phyloP scores from a whole-genome alignment of 2,888 invertebrate genomes.

The Boloria euphrosyne region DNA sequence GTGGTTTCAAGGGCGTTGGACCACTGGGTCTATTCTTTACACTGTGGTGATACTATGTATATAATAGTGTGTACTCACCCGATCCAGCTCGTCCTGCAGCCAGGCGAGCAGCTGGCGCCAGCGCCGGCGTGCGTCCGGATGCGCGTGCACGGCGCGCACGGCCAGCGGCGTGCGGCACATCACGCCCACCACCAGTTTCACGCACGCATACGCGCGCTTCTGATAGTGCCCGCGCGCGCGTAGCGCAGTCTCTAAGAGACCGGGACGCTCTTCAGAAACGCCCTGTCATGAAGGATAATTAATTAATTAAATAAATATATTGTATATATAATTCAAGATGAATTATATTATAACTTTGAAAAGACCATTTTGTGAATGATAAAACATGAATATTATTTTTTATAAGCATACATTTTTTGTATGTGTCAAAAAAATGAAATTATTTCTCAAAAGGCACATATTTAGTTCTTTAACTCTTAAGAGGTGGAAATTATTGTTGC shows the following conservation, averaged over 20 bases:
- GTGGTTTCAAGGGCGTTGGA: too few relatives aligned
- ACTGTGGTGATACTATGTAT: too few relatives aligned
- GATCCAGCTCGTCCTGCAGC: slow-evolving; percentile 97
- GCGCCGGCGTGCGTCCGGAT: slow-evolving; percentile 90
- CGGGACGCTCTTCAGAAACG: slow-evolving; percentile 88
- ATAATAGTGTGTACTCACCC: slow-evolving; percentile 61
- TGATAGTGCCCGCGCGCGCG: slow-evolving; percentile 97
- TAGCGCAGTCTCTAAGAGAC: slow-evolving; percentile 95
- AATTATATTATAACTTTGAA: too few relatives aligned
- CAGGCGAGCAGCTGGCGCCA: slow-evolving; percentile 96
- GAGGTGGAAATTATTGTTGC: too few relatives aligned
- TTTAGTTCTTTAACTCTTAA: too few relatives aligned
- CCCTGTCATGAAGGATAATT: slow-evolving; percentile 52
- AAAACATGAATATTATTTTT: too few relatives aligned
- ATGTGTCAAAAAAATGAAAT: too few relatives aligned
- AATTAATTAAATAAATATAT: neutral
- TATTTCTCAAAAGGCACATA: too few relatives aligned
- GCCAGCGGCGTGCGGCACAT: slow-evolving; percentile 93
- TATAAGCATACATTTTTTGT: too few relatives aligned
- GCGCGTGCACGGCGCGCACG: slow-evolving; percentile 89
- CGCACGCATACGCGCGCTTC: slow-evolving; percentile 98
- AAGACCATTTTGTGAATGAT: too few relatives aligned
- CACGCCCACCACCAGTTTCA: slow-evolving; percentile 95
- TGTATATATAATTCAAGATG: too few relatives aligned
- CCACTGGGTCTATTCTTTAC: too few relatives aligned